Evolutionary conservation across 2,888 invertebrate species (phyloP), one percentile per base, ranked within the genome.

Genomic region (Idaea aversata): DNA sequence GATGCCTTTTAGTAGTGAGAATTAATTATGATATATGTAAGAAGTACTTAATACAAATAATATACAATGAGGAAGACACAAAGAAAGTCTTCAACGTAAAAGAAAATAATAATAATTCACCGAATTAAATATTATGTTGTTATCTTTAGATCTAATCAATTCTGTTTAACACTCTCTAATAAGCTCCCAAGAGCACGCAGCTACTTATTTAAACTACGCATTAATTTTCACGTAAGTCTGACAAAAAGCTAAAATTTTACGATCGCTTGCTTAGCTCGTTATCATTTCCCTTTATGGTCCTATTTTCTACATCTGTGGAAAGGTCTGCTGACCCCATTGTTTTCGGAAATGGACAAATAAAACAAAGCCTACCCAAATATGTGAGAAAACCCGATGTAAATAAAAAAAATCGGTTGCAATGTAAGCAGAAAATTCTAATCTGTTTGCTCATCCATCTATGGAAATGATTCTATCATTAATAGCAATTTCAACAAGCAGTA

Each of bases 311-410:
- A 47, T 47, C 47, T 47, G 47, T 10, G 47, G 47, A 47, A 47
- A 47, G 47, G 47, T 47, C 47, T 47, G 47, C 47, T 47, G 47
- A 47, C n/a, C n/a, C 25, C 15, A 15, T 7, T 16, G n/a, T 66
- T 47, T 34, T 65, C 47, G 15, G 64, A 34, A 15, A 64, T 34
- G 35, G 36, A 57, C 34, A 65, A 65, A 47, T 65, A 34, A 66
- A 57, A 47, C 35, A 25, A 34, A 34, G 57, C n/a, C 10, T 10
- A 47, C 47, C 47, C 47, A 10, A 47, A 47, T 47, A 13, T 47
- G 13, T 47, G 47, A 13, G 47, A 47, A 13, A 47, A 47, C 47
- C 13, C 4, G 13, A 13, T 13, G 5, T 47, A 10, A 13, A n/a
- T n/a, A 47, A 47, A 6, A 47, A 47, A 47, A 47, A 36, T 36